Conservation (phyloP, 2,888 invertebrate genomes). For the Aphrophora alni region DNA sequence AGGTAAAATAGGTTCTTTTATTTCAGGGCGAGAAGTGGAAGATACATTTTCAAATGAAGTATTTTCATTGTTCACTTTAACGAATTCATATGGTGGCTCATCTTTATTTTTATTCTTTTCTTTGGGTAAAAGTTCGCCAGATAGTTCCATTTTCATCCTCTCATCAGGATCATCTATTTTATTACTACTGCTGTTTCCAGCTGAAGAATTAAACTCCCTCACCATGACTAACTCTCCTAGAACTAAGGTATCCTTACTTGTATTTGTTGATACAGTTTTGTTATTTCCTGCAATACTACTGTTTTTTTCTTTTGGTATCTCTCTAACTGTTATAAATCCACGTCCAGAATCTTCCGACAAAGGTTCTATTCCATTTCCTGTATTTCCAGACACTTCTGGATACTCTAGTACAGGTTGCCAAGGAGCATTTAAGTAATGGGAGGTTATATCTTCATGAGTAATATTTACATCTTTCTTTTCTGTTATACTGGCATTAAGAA, state of each 20-base stretch:
- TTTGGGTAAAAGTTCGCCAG: constrained; percentile 28
- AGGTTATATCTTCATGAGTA: constrained; percentile 45
- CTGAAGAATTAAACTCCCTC: constrained; percentile 17
- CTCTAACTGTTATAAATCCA: constrained; percentile 33
- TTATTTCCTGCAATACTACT: constrained; percentile 10
- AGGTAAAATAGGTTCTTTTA: constrained; percentile 76
- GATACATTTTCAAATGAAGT: constrained; percentile 6
- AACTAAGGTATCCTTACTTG: constrained; percentile 28
- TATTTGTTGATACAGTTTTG: not conserved
- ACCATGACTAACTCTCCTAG: constrained; percentile 32
- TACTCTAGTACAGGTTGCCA: constrained; percentile 40
- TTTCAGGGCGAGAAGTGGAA: constrained; percentile 60
- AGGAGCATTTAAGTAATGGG: constrained; percentile 40
- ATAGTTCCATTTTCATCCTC: constrained; percentile 31
- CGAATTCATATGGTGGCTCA: constrained; percentile 42
- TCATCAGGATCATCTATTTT: constrained; percentile 15
- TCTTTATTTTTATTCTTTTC: constrained; percentile 24
- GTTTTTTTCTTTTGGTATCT: constrained; percentile 30
- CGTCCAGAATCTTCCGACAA: constrained; percentile 26
- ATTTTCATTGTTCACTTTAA: constrained; percentile 37
- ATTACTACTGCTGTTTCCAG: not conserved
- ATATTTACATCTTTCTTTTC: constrained; percentile 45
- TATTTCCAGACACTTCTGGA: constrained; percentile 34
- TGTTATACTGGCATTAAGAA: constrained; percentile 48
- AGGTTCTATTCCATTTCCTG: constrained; percentile 27